phyloP scores from a whole-genome alignment of 2,888 invertebrate genomes.

The Lamellibrachia satsuma region DNA sequence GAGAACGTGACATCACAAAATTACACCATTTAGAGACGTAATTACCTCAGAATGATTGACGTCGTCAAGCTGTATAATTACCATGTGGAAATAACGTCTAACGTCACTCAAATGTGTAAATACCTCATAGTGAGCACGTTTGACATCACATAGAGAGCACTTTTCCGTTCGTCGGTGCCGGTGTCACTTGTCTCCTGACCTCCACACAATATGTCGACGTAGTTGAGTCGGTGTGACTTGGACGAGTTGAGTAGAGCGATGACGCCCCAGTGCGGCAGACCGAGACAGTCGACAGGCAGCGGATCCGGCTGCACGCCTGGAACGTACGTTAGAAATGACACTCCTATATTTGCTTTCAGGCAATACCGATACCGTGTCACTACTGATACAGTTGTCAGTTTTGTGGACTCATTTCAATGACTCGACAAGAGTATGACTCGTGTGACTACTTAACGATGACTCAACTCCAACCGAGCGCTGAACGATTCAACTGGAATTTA shows the following conservation, averaged over 20 bases:
- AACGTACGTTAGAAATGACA: not conserved
- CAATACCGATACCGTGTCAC: no score
- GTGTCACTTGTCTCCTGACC: not conserved
- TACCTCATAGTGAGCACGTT: not conserved
- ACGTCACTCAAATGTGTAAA: not conserved
- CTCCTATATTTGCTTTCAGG: no score
- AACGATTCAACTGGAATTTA: no score
- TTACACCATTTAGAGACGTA: no score
- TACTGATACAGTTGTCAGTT: no score
- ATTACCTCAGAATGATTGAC: no score
- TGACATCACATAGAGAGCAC: not conserved
- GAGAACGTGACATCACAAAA: no score
- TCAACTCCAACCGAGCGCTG: no score
- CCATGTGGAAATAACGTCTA: not conserved
- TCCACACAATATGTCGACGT: not conserved
- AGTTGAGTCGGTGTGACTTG: not conserved
- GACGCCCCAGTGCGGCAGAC: not conserved
- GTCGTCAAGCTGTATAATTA: no score
- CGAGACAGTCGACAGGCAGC: not conserved
- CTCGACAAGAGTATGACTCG: no score
- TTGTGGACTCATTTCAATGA: no score
- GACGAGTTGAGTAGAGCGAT: not conserved
- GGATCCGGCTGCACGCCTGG: not conserved
- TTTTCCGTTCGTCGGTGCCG: not conserved
- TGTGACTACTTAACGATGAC: no score